A percentile compares a stretch with the other conserved stretches of the same genome.
These are phyloP conservation scores for Microcebus lehilahytsara DNA, from an alignment of 2,113 vertebrate species.

Conservation along the genomic window DNA sequence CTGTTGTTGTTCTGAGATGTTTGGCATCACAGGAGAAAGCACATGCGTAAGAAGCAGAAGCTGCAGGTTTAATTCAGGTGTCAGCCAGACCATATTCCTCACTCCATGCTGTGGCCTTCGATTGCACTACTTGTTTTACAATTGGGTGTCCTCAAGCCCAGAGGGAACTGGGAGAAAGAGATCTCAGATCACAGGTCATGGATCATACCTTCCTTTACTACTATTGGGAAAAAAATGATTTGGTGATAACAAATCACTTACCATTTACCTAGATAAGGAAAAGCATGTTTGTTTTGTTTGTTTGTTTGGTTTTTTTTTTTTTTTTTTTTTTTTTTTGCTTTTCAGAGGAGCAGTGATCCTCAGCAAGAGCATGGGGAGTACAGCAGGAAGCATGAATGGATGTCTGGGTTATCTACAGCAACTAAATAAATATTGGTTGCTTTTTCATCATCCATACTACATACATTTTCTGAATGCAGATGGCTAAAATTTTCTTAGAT, in stretches of 20 bases:
- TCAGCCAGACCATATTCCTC: background rate
- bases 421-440: background rate
- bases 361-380: background rate
- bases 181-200: conserved; percentile 61
- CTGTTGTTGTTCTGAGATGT: background rate
- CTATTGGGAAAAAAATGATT: conserved; percentile 61
- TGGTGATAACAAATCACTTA: conserved; percentile 60
- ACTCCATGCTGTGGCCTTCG: background rate
- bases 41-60: background rate
- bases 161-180: conserved; percentile 70
- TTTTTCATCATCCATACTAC: background rate
- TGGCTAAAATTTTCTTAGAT: background rate
- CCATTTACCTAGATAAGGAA: conserved; percentile 66
- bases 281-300: conserved; percentile 54
- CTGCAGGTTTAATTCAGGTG: background rate
- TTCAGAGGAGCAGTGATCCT: conserved; percentile 65
- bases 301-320: background rate
- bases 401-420: background rate
- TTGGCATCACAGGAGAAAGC: background rate
- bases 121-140: conserved; percentile 44
- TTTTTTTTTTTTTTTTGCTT: conserved; percentile 62
- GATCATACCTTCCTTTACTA: conserved; percentile 52
- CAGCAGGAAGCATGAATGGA: conserved; percentile 20
- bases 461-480: background rate
- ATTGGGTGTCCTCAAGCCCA: conserved; percentile 57